Evolutionary conservation across 2,888 invertebrate species (phyloP).

Genomic region (Heliothis peltigera): DNA sequence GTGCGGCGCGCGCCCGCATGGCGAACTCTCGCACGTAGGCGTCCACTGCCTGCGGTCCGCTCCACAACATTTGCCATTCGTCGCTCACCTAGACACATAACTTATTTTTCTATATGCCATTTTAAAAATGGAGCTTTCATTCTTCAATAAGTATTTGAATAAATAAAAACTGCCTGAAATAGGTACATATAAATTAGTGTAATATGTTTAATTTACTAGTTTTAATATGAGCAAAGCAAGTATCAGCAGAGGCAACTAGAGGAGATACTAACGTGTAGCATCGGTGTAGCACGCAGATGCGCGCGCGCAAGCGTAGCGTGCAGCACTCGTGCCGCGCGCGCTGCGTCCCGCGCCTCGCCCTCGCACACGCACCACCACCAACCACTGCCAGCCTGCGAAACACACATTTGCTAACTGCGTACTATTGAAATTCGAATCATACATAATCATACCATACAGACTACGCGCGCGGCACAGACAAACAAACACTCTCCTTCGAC

Average conservation of each 20-base stretch:
- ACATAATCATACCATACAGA: no score
- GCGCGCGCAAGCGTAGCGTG: constrained; percentile 70
- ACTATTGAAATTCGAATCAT: no score
- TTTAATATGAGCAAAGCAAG: no score
- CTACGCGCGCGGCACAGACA: no score
- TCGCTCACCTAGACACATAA: constrained; percentile 75
- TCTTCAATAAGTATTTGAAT: no score
- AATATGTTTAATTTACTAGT: no score
- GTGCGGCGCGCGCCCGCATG: constrained; percentile 76
- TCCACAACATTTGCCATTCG: constrained; percentile 82
- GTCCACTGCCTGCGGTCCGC: constrained; percentile 75
- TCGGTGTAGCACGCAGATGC: constrained; percentile 23
- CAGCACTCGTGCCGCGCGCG: constrained; percentile 68
- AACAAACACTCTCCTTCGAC: no score
- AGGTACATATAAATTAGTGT: no score
- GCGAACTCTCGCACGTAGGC: constrained; percentile 79
- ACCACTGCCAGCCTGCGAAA: constrained; percentile 49
- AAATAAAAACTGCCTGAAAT: no score
- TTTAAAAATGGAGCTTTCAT: background rate
- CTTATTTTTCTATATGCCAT: background rate
- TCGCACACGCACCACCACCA: constrained; percentile 80
- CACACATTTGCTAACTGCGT: no score
- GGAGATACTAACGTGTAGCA: constrained; percentile 62
- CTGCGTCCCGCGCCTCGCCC: constrained; percentile 75
- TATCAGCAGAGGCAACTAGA: no score